A percentile compares a stretch with the other conserved stretches of the same genome.
Conservation (phyloP, 2,113 vertebrate genomes). For the Atrichornis clamosus region DNA sequence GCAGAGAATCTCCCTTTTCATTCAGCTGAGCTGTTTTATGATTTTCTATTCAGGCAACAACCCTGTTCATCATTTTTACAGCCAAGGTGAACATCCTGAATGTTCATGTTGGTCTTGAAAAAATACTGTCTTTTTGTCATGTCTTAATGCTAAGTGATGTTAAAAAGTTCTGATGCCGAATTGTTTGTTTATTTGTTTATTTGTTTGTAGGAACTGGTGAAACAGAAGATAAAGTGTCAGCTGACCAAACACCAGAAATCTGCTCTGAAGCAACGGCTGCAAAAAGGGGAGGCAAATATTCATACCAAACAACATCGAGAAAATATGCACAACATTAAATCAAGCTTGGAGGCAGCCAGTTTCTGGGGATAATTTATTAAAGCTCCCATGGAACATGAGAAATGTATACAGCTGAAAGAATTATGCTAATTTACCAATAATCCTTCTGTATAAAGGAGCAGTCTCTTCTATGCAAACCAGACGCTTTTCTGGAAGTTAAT, state of each 20-base stretch:
- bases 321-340: slow-evolving; percentile 88
- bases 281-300: slow-evolving; percentile 92
- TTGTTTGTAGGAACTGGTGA: slow-evolving; percentile 83
- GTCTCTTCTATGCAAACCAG: background rate
- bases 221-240: slow-evolving; percentile 88
- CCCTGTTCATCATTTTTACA: background rate
- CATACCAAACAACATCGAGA: slow-evolving; percentile 88
- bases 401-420: background rate
- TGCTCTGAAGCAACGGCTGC: slow-evolving; percentile 81
- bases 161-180: background rate
- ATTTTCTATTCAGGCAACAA: background rate
- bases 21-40: background rate
- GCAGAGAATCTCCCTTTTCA: background rate
- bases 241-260: slow-evolving; percentile 89
- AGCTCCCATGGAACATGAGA: background rate
- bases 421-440: background rate
- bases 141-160: background rate
- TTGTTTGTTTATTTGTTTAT: background rate
- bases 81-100: background rate
- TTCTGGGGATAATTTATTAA: slow-evolving; percentile 84
- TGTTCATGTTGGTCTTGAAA: background rate
- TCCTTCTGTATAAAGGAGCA: background rate
- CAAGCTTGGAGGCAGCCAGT: slow-evolving; percentile 82
- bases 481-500: background rate
- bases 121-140: rapidly evolving